Evolutionary conservation across 2,113 vertebrate species (phyloP).

Genomic region (Macaca mulatta): DNA sequence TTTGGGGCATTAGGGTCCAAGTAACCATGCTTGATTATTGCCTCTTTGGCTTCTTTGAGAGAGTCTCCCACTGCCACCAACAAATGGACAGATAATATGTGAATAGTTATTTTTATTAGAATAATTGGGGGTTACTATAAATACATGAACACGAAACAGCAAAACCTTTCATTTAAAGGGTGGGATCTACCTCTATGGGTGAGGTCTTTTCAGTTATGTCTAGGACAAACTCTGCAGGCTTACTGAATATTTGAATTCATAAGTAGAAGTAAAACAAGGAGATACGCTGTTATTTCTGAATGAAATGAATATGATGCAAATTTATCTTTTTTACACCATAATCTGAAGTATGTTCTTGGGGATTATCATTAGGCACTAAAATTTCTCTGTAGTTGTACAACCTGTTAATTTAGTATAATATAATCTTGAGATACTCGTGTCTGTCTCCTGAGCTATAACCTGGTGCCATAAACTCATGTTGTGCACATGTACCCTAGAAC

Average conservation of each 20-base stretch:
- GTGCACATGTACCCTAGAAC: too few species aligned
- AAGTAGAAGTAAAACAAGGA: background rate
- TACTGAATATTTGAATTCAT: background rate
- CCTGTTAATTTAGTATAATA: background rate
- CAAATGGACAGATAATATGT: background rate
- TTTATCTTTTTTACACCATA: background rate
- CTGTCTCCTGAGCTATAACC: background rate
- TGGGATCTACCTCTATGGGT: background rate
- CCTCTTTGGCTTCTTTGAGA: background rate
- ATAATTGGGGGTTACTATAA: background rate
- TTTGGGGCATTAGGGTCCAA: background rate
- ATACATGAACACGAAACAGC: background rate
- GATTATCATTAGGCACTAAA: background rate
- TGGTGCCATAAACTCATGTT: background rate
- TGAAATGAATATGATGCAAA: background rate
- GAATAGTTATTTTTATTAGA: background rate
- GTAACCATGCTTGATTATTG: background rate
- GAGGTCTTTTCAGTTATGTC: background rate
- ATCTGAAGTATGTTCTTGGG: background rate
- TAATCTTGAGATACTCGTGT: background rate
- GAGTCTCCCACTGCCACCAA: background rate
- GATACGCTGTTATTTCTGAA: background rate
- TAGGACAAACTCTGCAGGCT: background rate
- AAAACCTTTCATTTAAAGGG: background rate
- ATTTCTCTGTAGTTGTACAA: background rate